Base-by-base conservation (phyloP, 23 tunicate species). In the Trididemnum nubilum region DNA sequence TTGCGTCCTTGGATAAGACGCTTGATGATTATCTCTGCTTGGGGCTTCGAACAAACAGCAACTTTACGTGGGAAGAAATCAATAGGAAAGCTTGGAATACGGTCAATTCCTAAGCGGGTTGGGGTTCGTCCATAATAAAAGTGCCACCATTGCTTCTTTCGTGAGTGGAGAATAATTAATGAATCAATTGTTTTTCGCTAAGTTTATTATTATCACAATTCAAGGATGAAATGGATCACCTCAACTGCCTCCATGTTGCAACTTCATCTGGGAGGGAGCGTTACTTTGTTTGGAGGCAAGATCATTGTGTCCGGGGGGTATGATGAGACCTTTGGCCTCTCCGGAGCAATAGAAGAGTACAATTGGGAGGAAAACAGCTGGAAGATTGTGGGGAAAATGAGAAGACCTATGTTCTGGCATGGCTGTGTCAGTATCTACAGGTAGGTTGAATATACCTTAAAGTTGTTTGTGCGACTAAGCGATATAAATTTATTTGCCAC, bases 341-440 rank as follows among this genome's bases (percentile, higher is more conserved):
- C 96, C 2, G 99, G 94, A 22, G 77, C 57, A 22, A 78, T 90
- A 0, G 99, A 95, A 52, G 88, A 76, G 26, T 95, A 95, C 71
- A 83, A 86, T 51, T 37, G 76, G 26, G 92, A 86, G 19, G 37
- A 65, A 5, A 86, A 86, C 35, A 24, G 33, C 0, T 95, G 99
- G 99, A 60, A 35, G 58, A 44, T 78, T 33, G 64, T 85, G 28
- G 83, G 86, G 18, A 89, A 82, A 58, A 85, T 93, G 89, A 85
- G 94, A 4, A 73, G 72, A 22, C 99, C 99, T 0, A 90, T 86
- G 77, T 90, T 95, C 52, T 95, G 99, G 99, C 99, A 95, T 72
- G 86, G 87, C 12, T 86, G 92, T 79, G 90, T 85, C 65, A 85
- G 92, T 69, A 57, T 95, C n/a, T 95, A 91, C 96, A 90, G 92